Evolutionary conservation across 2,888 invertebrate species (phyloP), one percentile per base, ranked within the genome.

Genomic region (Artemia sp.): DNA sequence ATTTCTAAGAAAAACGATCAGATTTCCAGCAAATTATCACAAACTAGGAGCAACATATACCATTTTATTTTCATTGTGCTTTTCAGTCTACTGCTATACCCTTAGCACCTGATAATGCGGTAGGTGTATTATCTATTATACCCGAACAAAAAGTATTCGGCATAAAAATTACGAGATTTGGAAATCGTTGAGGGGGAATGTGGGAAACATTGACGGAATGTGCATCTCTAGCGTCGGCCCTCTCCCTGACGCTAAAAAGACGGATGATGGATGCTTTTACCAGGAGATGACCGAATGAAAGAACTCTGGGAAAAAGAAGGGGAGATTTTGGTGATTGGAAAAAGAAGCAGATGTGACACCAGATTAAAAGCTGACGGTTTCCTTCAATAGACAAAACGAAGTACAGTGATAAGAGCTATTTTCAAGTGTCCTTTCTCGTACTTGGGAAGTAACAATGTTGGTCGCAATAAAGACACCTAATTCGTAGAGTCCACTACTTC

Each of bases 211-310:
- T 24, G 64, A 19, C 64, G 64, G 64, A 58, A 58, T 58, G 64
- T 24, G 64, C 64, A 24, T 58, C 64, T 58, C 64, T 8, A 58
- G 64, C 64, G 64, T 58, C 64, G 64, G 64, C 24, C 24, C 64
- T n/a, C 64, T n/a, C 14, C 14, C 14, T 58, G 58, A 58, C 14
- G 58, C 58, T 58, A 58, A 58, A 58, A 58, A 58, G 64, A 58
- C 64, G 64, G 64, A 58, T 58, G 64, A 58, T 58, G 64, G 64
- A 58, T 58, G 64, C 64, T 58, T 58, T 58, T 58, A 24, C n/a
- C 64, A 58, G 24, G 64, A 58, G 64, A 58, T 58, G 64, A 58
- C 14, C 38, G 64, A 58, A 19, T n/a, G n/a, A 58, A 58, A 58
- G 64, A 58, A 58, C 14, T 24, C n/a, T 58, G 64, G 64, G 64